Conservation (phyloP, 2,113 vertebrate genomes). For the Neolamprologus sp. region DNA sequence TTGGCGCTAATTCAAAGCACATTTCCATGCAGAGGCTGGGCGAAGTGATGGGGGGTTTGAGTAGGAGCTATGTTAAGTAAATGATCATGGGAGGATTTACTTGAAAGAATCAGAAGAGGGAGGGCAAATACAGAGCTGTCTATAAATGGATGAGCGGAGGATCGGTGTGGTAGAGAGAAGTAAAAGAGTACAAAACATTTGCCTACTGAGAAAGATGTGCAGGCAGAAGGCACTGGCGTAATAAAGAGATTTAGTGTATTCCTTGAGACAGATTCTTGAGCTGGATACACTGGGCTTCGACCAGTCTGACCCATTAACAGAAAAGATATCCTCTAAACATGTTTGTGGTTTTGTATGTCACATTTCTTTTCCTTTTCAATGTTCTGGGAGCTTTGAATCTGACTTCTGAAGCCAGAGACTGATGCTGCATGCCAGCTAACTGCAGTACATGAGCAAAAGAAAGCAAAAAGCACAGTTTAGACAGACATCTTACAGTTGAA, state of each 20-base stretch:
- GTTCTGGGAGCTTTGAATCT: background rate
- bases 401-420: background rate
- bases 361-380: background rate
- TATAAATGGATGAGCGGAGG: background rate
- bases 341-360: background rate
- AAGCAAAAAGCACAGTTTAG: background rate
- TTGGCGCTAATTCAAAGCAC: constrained; percentile 15
- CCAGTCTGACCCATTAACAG: background rate
- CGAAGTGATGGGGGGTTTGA: background rate
- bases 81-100: constrained; percentile 29
- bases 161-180: background rate
- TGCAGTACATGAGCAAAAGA: background rate
- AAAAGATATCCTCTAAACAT: background rate
- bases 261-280: background rate
- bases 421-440: background rate
- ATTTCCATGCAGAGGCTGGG: background rate
- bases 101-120: constrained; percentile 19
- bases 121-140: background rate
- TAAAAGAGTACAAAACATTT: background rate
- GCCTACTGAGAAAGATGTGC: background rate
- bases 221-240: background rate
- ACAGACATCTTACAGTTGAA: background rate
- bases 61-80: constrained; percentile 8
- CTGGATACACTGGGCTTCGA: background rate
- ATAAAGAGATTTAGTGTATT: background rate